Evolutionary conservation across 2,113 vertebrate species (phyloP), one percentile per base, ranked within the genome.

Genomic region (Colistium nudipinnis): DNA sequence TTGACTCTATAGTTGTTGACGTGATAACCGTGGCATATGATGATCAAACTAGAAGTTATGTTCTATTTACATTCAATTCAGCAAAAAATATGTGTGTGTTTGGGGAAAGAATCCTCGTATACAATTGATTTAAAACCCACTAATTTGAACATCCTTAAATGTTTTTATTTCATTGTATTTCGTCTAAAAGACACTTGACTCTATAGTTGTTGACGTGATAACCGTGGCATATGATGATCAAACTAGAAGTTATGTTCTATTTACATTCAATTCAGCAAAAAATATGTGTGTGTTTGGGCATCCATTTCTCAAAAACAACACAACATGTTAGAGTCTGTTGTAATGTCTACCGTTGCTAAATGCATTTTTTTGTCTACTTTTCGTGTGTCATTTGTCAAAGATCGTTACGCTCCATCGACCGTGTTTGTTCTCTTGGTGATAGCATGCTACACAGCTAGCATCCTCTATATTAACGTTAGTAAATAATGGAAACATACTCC

Each of bases 371-470:
- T 31, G n/a, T 69, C 19, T 36, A 43, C 36, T 56, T 31, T 10
- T 7, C 6, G 0, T 4, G 20, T 24, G 33, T 47, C 10, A 24
- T 48, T 52, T 20, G 30, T 51, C 59, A 59, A 51, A 64, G 28
- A 76, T 69, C 69, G 73, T 36, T 27, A 5, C 8, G 51, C 54
- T 70, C 14, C 67, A 52, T 38, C 73, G 71, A 69, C 59, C 67
- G 51, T 33, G 36, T 75, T 87, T 83, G 72, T 84, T 82, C 65
- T 69, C 33, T 45, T 48, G 45, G 19, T 31, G 39, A 4, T 62
- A 76, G 71, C 68, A 72, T 36, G 81, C 62, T 78, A 71, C 35
- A 55, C 3, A 6, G 74, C 63, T 70, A 74, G 65, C 82, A 48
- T 10, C 20, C 27, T 24, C 27, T 16, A 22, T 24, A 19, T 54